phyloP scores from a whole-genome alignment of 2,797 vertebrate genomes.

The Pangasius sanitwongsei region DNA sequence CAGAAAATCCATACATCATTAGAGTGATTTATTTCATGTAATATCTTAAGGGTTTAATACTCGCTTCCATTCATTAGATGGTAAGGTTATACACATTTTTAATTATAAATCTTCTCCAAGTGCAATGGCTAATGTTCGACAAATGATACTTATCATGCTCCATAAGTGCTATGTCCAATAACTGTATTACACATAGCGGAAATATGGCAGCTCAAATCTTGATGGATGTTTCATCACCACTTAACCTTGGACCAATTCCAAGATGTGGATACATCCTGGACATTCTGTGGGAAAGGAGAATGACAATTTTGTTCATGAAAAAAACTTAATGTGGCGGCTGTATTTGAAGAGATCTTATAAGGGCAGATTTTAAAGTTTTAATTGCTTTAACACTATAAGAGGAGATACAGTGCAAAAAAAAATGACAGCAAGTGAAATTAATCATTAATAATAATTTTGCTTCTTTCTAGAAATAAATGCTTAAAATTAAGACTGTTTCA shows the following conservation, averaged over 20 bases:
- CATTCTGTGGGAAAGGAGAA: constrained; percentile 12
- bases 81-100: constrained; percentile 71
- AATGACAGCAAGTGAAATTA: background rate
- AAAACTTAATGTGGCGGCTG: background rate
- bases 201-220: constrained; percentile 70
- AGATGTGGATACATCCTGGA: constrained; percentile 47
- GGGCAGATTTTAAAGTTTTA: constrained; percentile 33
- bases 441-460: no score
- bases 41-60: constrained; percentile 70
- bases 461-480: background rate
- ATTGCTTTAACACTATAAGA: constrained; percentile 18
- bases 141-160: constrained; percentile 77
- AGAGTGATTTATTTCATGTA: constrained; percentile 63
- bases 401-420: background rate
- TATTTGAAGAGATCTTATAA: constrained; percentile 15
- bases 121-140: constrained; percentile 73
- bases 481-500: background rate
- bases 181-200: constrained; percentile 71
- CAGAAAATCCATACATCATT: constrained; percentile 73
- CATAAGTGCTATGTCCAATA: constrained; percentile 79
- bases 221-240: constrained; percentile 79
- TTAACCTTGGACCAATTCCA: constrained; percentile 81
- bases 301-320: constrained; percentile 19
- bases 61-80: constrained; percentile 66
- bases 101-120: constrained; percentile 71